A percentile compares a stretch with the other conserved stretches of the same genome.
These are phyloP conservation scores for Pocillopora meandrina DNA, from an alignment of 92 coral and sea anemone species.

Conservation along the genomic window DNA sequence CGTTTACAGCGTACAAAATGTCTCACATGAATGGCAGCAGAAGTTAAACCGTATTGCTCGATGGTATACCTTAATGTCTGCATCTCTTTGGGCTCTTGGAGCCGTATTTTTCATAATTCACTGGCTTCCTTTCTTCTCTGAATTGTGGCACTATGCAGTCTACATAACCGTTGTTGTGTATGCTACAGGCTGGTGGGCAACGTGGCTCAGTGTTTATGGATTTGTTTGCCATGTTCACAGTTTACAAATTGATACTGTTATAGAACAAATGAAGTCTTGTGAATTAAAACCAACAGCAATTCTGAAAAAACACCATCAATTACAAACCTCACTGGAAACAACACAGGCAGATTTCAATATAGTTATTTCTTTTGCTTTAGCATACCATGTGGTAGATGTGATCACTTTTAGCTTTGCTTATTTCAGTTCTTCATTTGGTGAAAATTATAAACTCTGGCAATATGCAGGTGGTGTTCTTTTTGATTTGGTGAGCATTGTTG, in stretches of 20 bases:
- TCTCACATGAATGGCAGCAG: constrained; percentile 36
- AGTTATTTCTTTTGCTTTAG: constrained; percentile 66
- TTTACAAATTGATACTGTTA: constrained; percentile 53
- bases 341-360: constrained; percentile 64
- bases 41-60: constrained; percentile 41
- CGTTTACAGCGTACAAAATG: constrained; percentile 61
- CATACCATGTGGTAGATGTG: constrained; percentile 58
- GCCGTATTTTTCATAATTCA: constrained; percentile 62
- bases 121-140: constrained; percentile 70
- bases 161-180: constrained; percentile 43
- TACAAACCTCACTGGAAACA: constrained; percentile 55
- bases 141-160: constrained; percentile 53
- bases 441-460: constrained; percentile 58
- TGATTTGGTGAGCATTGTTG: constrained; percentile 49
- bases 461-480: constrained; percentile 57
- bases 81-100: constrained; percentile 48
- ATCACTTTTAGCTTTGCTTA: constrained; percentile 76
- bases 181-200: constrained; percentile 67
- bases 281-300: constrained; percentile 34
- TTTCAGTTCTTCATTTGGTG: constrained; percentile 65
- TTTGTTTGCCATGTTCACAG: constrained; percentile 72
- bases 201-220: constrained; percentile 68
- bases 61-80: constrained; percentile 49
- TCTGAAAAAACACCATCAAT: constrained; percentile 43
- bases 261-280: constrained; percentile 46